Percentiles rank a stretch among this genome's conserved stretches.
These are phyloP conservation scores for Saccopteryx leptura DNA, from an alignment of 2,113 vertebrate genomes.

Conservation along the genomic window DNA sequence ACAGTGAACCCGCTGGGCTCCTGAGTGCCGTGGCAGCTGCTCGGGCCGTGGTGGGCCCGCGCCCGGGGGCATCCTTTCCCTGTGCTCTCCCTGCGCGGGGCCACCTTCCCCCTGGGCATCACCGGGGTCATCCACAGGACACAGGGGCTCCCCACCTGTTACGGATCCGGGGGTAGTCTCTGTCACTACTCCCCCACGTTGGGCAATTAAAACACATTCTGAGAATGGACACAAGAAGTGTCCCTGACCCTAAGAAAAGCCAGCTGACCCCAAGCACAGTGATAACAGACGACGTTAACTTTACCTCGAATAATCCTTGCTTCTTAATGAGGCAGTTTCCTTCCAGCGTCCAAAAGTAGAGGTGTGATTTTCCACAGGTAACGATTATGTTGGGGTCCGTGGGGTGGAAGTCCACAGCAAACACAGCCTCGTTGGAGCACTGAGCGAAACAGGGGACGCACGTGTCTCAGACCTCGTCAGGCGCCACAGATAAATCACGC, in stretches of 20 bases:
- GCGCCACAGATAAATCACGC: background rate
- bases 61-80: background rate
- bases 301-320: slow-evolving; percentile 98
- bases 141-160: background rate
- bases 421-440: slow-evolving; percentile 98
- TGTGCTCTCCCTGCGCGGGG: background rate
- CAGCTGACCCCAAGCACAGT: fast-evolving
- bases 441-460: slow-evolving; percentile 72
- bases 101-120: background rate
- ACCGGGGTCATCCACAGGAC: background rate
- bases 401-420: slow-evolving; percentile 97
- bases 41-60: background rate
- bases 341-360: slow-evolving; percentile 98
- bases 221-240: background rate
- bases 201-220: background rate
- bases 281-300: background rate
- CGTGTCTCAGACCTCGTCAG: background rate
- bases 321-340: slow-evolving; percentile 95
- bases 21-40: fast-evolving
- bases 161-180: no score
- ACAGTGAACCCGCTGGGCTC: fast-evolving
- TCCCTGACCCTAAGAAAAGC: background rate
- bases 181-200: no score
- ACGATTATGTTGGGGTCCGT: slow-evolving; percentile 97
- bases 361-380: slow-evolving; percentile 98